A percentile compares a stretch with the other conserved stretches of the same genome.
Conservation (phyloP, 2,797 vertebrate genomes). For the Lagorchestes hirsutus region DNA sequence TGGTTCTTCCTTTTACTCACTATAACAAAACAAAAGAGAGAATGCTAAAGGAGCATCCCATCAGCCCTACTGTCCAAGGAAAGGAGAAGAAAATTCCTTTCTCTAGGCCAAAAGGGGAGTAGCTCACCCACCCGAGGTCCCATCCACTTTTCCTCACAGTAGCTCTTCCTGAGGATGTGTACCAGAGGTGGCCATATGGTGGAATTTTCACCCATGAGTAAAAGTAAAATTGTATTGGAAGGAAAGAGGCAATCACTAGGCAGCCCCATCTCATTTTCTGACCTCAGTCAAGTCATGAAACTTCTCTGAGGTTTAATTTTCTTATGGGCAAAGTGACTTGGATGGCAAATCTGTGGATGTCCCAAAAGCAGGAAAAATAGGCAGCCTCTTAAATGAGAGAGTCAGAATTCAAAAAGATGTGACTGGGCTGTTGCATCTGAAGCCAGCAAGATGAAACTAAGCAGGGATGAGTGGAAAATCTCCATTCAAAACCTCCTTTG, state of each 20-base stretch:
- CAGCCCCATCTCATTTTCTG: neutral
- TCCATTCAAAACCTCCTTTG: neutral
- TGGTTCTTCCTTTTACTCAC: conserved; percentile 56
- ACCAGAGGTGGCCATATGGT: neutral
- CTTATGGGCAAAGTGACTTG: neutral
- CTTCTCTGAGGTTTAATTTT: neutral
- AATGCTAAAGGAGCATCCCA: neutral
- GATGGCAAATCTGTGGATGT: neutral
- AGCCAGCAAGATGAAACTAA: neutral
- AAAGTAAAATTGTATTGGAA: neutral
- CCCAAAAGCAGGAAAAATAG: neutral
- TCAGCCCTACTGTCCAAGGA: neutral
- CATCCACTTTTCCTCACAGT: accelerated
- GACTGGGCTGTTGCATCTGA: neutral
- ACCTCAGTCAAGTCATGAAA: neutral
- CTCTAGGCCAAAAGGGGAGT: conserved; percentile 54
- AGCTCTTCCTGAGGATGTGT: neutral
- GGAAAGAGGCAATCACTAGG: neutral
- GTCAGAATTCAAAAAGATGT: neutral
- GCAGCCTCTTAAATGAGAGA: neutral
- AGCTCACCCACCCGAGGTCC: neutral
- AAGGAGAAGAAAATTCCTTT: neutral
- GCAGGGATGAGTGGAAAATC: neutral
- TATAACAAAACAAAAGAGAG: conserved; percentile 50
- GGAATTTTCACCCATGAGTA: neutral